Evolutionary conservation across 2,113 vertebrate species (phyloP), one percentile per base, ranked within the genome.

Genomic region (Rhea americana): DNA sequence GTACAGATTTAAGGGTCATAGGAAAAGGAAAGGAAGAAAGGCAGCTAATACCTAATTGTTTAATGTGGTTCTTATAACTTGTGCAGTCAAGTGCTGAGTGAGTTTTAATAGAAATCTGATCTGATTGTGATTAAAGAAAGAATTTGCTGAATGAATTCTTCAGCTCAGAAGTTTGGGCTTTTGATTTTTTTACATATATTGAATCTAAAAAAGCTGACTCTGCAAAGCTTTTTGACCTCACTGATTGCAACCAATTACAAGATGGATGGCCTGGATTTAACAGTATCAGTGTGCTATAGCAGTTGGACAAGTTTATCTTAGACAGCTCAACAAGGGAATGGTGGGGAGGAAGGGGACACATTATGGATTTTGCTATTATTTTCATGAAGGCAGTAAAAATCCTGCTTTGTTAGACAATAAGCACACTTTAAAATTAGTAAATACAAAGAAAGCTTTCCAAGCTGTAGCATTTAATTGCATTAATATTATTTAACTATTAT

Each of bases 1-100:
- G 79, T 67, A 87, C 37, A 80, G 75, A 92, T 86, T 92, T 94
- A 96, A 96, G 75, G 85, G 88, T 90, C 92, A 94, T 19, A 81
- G 66, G 22, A 93, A 85, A 95, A 90, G 45, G 55, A 90, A 70
- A 76, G 21, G 62, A 8, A 63, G 81, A 90, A 85, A 88, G 51
- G 75, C 43, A 63, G 80, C 74, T 76, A 81, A 56, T 73, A 85
- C 15, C 30, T 87, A 82, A 62, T 86, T 82, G 41, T 95, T 93
- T 95, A 51, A 48, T 81, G 50, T 61, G 48, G 37, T 50, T 84
- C 47, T 75, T 58, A 13, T 82, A 93, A 73, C 41, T 41, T 20
- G 48, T 56, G 89, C 51, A 93, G 39, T 66, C 91, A 76, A 90
- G 16, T 76, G 75, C 47, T 88, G 59, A 90, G n/a, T 68, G 74